These are phyloP conservation scores for Nysson spinosus DNA, from an alignment of 2,888 invertebrate genomes.

Conservation along the genomic window DNA sequence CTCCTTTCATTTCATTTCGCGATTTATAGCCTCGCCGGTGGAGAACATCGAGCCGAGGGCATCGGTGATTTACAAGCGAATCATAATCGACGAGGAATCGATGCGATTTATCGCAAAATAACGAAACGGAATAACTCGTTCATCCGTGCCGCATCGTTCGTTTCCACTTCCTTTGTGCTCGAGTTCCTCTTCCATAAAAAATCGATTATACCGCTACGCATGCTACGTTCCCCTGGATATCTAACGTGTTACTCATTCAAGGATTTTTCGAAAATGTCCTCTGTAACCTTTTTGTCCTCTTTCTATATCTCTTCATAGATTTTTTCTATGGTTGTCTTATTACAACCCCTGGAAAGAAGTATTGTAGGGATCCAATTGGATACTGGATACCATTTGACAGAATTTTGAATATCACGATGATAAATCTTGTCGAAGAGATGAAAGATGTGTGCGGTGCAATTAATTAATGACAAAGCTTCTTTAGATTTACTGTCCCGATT, in stretches of 20 bases:
- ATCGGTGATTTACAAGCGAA: constrained; percentile 35
- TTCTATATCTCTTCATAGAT: no score
- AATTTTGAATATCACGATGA: constrained; percentile 25
- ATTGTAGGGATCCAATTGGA: no score
- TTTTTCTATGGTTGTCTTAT: not conserved
- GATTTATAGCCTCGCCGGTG: constrained; percentile 61
- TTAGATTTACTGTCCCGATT: no score
- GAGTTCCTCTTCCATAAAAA: constrained; percentile 6
- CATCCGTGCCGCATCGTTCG: constrained; percentile 8
- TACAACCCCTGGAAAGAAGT: no score
- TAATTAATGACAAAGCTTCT: no score
- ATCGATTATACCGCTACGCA: constrained; percentile 13
- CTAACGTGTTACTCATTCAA: not conserved
- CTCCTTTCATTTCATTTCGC: constrained; percentile 56
- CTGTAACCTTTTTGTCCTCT: not conserved
- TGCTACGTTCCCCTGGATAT: not conserved
- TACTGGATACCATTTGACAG: constrained; percentile 30
- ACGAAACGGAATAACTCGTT: constrained; percentile 22
- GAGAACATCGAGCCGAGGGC: constrained; percentile 12
- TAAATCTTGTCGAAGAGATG: constrained; percentile 20
- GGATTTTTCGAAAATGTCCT: not conserved
- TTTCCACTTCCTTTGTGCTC: constrained; percentile 28
- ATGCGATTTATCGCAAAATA: constrained; percentile 69
- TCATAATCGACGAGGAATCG: constrained; percentile 46
- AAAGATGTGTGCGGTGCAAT: not conserved